These are phyloP conservation scores for Chamaetylas fuelleborni DNA, from an alignment of 2,113 vertebrate species.

Conservation along the genomic window DNA sequence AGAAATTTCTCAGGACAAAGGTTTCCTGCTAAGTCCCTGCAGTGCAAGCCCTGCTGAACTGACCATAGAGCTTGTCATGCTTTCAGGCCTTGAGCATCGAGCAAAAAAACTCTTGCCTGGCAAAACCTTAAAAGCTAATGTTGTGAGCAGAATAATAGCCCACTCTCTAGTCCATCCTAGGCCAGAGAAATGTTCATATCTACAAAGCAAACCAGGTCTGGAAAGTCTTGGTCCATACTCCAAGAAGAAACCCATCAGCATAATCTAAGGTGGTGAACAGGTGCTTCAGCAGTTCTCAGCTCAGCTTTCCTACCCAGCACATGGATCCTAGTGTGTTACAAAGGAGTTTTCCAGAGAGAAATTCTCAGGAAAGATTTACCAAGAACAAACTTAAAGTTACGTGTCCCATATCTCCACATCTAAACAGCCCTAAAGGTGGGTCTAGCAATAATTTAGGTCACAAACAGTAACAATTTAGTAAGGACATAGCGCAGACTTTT, in stretches of 20 bases:
- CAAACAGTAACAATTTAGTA: background rate
- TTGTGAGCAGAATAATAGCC: background rate
- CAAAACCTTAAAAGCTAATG: background rate
- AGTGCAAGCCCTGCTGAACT: background rate
- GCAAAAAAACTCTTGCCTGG: background rate
- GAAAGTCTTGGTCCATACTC: background rate
- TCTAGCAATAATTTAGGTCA: background rate
- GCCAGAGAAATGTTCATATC: background rate
- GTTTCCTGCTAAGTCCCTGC: background rate
- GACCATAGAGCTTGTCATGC: background rate
- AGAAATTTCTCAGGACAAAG: background rate
- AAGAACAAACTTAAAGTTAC: background rate
- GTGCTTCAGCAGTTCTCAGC: background rate
- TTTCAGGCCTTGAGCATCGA: background rate
- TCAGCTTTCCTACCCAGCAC: background rate
- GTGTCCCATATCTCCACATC: background rate
- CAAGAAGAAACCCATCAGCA: background rate
- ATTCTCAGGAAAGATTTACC: background rate
- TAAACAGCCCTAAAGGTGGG: background rate
- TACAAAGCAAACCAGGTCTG: background rate
- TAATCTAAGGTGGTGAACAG: too few species aligned
- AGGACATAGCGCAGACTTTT: background rate
- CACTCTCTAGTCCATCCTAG: background rate
- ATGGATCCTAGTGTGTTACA: background rate
- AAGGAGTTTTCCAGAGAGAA: rapidly evolving